Evolutionary conservation across 2,113 vertebrate genomes (phyloP), one percentile per base, ranked within the genome.

Genomic region (Dunckerocampus dactyliophorus): DNA sequence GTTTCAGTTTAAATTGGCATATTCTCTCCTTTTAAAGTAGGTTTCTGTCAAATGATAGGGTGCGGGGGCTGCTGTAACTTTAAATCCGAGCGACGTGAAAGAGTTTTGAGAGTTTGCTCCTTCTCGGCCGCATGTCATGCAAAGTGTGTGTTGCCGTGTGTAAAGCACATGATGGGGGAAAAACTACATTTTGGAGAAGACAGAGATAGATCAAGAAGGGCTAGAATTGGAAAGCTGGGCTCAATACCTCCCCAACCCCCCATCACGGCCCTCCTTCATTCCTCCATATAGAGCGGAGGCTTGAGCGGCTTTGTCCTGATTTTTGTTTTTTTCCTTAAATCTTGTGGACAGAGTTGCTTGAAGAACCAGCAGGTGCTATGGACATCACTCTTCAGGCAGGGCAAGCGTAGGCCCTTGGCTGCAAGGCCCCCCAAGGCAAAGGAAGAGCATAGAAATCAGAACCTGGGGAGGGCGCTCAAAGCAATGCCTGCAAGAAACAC

Each of bases 381-480:
- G 86, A 90, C 90, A 87, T 90, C 88, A 90, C 88, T 92, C 90
- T 91, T 90, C 90, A 88, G 88, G 88, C 85, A 85, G 86, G 89
- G 85, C 89, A 85, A 88, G 87, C 85, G 56, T 78, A 83, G 87
- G 81, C 89, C 86, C 89, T 81, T 85, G 65, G 76, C 88, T 86
- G 86, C 88, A 90, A 89, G 88, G 85, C 85, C 88, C 91, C 89
- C 88, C 89, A 77, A 87, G 89, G 89, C 85, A 86, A 90, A 91
- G 90, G 90, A 92, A 91, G 90, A 92, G 90, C 90, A 85, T 89
- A 85, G 89, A 88, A 88, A 90, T 89, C 89, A 90, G 85, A 88
- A 90, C 89, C 87, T 85, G 83, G 88, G 90, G 88, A 88, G 86
- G 90, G 88, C 75, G 87, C 85, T 88, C 80, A 74, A 87, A 86